phyloP scores from a whole-genome alignment of 2,797 vertebrate species.

The Alectoris magna region DNA sequence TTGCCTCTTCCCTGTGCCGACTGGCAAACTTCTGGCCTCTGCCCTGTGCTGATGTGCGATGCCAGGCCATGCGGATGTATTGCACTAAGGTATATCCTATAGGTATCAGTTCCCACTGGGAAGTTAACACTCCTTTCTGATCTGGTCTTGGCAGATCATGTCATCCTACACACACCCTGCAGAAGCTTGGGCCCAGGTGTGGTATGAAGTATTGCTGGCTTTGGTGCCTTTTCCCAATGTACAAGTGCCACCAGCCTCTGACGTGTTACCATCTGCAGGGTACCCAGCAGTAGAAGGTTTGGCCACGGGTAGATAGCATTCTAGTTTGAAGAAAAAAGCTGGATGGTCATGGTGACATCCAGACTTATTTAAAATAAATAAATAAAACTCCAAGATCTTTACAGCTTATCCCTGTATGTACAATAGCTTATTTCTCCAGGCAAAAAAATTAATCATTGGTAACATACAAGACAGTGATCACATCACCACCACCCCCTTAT shows the following conservation, averaged over 20 bases:
- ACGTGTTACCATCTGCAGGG: no score
- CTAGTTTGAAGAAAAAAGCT: not conserved
- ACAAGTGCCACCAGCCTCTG: not conserved
- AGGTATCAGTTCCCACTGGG: accelerated
- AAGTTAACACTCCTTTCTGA: not conserved
- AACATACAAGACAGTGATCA: not conserved
- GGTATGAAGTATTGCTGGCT: not conserved
- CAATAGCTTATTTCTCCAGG: not conserved
- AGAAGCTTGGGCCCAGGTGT: not conserved
- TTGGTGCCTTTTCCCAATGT: not conserved
- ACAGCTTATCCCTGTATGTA: not conserved
- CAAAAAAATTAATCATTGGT: not conserved
- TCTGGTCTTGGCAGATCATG: no score
- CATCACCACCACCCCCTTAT: not conserved
- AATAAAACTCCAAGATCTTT: not conserved
- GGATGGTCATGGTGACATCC: not conserved
- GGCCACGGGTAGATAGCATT: not conserved
- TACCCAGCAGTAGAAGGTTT: not conserved
- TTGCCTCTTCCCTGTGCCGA: not conserved
- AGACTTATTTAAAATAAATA: not conserved
- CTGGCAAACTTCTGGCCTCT: not conserved
- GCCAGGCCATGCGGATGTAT: accelerated
- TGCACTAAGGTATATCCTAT: accelerated
- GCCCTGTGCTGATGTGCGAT: accelerated
- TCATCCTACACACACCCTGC: accelerated